These are phyloP conservation scores for Resseliella maxima DNA, from an alignment of 2,888 invertebrate species.

Conservation along the genomic window DNA sequence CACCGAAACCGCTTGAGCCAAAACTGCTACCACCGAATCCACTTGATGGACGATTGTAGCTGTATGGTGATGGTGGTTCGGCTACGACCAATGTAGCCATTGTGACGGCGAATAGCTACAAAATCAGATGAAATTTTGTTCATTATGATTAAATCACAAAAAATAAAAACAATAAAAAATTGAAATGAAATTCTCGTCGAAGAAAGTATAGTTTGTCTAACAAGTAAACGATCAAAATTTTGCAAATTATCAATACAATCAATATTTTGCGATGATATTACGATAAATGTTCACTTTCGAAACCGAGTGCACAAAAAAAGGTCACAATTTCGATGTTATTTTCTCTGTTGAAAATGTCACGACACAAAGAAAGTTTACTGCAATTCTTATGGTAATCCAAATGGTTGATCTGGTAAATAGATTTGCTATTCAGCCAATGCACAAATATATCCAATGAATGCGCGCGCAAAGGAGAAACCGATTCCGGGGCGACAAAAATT, in stretches of 20 bases:
- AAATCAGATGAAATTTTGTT: slow-evolving; percentile 60
- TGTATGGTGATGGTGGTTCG: slow-evolving; percentile 78
- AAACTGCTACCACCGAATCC: slow-evolving; percentile 66
- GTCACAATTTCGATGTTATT: not conserved
- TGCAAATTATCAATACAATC: not conserved
- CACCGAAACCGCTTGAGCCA: slow-evolving; percentile 67
- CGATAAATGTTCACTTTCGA: slow-evolving; percentile 34
- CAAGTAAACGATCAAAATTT: not conserved
- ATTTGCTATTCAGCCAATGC: not conserved
- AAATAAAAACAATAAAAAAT: not conserved
- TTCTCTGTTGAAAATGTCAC: not conserved
- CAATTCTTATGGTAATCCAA: slow-evolving; percentile 22
- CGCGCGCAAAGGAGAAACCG: not conserved
- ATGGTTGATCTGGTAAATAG: not conserved
- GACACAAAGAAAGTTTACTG: not conserved
- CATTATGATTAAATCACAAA: no score
- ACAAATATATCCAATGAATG: not conserved
- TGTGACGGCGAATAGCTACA: slow-evolving; percentile 85
- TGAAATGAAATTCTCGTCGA: not conserved
- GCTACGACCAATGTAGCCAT: slow-evolving; percentile 80
- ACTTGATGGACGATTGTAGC: slow-evolving; percentile 76
- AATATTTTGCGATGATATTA: not conserved
- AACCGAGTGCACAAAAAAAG: not conserved
- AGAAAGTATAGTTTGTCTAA: not conserved
- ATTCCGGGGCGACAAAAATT: slow-evolving; percentile 1